Evolutionary conservation across 2,797 vertebrate genomes (phyloP).

Genomic region (Micromesistius poutassou): DNA sequence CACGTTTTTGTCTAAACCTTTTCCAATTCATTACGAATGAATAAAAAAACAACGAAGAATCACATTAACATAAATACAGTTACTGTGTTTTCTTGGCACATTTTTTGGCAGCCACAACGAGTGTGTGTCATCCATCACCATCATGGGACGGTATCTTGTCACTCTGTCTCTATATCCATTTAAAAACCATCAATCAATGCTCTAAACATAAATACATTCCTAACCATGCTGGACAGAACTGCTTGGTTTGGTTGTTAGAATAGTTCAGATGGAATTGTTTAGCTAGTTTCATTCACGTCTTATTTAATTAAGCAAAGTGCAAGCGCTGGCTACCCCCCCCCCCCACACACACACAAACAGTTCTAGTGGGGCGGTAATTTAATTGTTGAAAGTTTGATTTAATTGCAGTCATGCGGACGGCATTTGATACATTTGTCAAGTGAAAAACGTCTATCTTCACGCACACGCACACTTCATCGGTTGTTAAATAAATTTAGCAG

Average conservation of each 20-base stretch:
- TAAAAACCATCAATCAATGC: too few relatives aligned
- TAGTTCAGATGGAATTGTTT: background rate
- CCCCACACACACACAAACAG: background rate
- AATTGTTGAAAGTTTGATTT: background rate
- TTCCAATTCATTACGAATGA: too few relatives aligned
- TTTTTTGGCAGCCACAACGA: background rate
- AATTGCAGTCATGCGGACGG: background rate
- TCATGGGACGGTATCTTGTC: background rate
- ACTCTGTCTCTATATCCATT: too few relatives aligned
- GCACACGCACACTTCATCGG: too few relatives aligned
- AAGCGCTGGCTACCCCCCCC: background rate
- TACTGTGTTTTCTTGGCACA: too few relatives aligned
- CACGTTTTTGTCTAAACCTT: too few relatives aligned
- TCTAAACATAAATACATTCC: background rate
- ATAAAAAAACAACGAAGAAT: too few relatives aligned
- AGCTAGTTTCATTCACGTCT: background rate
- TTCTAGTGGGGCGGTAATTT: background rate
- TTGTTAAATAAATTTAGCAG: background rate
- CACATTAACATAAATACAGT: too few relatives aligned
- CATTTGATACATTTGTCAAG: background rate
- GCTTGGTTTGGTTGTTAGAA: background rate
- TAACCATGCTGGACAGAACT: background rate
- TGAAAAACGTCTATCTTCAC: background rate
- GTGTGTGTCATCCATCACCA: background rate
- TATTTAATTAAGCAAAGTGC: background rate